Percentiles rank a stretch among this genome's conserved stretches.
phyloP scores from a whole-genome alignment of 23 tunicate species.

The Trididemnum nubilum region DNA sequence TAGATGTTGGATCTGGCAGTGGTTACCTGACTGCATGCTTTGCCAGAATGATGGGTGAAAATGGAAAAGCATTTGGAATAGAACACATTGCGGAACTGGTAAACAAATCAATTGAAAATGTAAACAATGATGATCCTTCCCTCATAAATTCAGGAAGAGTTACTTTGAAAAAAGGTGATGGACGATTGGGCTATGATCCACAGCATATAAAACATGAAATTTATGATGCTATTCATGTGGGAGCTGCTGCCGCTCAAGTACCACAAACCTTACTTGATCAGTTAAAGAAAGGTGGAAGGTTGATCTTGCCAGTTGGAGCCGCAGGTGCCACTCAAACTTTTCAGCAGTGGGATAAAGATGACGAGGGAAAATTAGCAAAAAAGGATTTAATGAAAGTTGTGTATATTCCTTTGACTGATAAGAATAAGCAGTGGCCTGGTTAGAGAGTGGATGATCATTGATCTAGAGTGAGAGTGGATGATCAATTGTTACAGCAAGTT shows the following conservation, averaged over 20 bases:
- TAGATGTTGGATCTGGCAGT: slow-evolving; percentile 98
- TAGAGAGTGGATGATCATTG: too few relatives aligned
- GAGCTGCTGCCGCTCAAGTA: slow-evolving; percentile 91
- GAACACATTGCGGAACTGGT: slow-evolving; percentile 88
- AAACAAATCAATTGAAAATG: slow-evolving; percentile 73
- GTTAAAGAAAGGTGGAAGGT: slow-evolving; percentile 73
- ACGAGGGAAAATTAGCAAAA: slow-evolving; percentile 49
- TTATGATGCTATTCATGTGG: slow-evolving; percentile 97
- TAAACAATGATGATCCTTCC: slow-evolving; percentile 59
- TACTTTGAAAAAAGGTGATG: slow-evolving; percentile 65
- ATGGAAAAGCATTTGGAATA: slow-evolving; percentile 74
- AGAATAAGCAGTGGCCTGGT: slow-evolving; percentile 83
- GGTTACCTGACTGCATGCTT: slow-evolving; percentile 89
- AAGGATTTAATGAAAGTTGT: slow-evolving; percentile 86
- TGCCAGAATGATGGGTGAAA: slow-evolving; percentile 93
- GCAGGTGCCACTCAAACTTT: slow-evolving; percentile 80
- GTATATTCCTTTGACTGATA: slow-evolving; percentile 90
- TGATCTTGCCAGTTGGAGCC: slow-evolving; percentile 87
- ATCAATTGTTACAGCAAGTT: too few relatives aligned
- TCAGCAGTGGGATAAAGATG: slow-evolving; percentile 93
- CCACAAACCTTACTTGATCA: slow-evolving; percentile 73
- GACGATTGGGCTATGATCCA: slow-evolving; percentile 87
- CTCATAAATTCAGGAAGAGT: slow-evolving; percentile 60
- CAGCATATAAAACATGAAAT: slow-evolving; percentile 49
- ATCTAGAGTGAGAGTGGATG: too few relatives aligned